A percentile compares a stretch with the other conserved stretches of the same genome.
These are phyloP conservation scores for Lepilemur ruficaudatus DNA, from an alignment of 2,797 vertebrate genomes.

Conservation along the genomic window DNA sequence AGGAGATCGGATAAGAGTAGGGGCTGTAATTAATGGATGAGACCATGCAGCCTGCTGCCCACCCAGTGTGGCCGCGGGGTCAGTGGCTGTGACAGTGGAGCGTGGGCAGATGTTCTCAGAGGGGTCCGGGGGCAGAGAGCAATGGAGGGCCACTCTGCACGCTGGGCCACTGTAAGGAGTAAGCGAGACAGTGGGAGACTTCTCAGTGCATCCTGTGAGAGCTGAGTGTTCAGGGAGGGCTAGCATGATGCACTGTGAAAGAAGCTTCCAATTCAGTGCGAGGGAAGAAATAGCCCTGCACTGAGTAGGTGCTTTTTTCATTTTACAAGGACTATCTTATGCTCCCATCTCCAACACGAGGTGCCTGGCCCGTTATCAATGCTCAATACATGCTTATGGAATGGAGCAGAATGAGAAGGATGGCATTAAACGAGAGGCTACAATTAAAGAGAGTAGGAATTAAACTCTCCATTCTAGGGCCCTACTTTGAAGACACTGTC, in stretches of 20 bases:
- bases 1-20: background rate
- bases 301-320: background rate
- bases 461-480: background rate
- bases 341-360: background rate
- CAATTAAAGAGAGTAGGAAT: background rate
- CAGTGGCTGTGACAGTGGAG: background rate
- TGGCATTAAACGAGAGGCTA: background rate
- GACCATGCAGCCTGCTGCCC: background rate
- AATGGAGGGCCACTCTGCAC: background rate
- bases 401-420: background rate
- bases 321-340: background rate
- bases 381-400: background rate
- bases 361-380: background rate
- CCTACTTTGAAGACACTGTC: background rate
- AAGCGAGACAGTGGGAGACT: background rate
- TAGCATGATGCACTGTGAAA: background rate
- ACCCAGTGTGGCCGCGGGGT: background rate
- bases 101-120: fast-evolving
- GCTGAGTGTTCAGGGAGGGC: background rate
- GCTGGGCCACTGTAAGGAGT: background rate
- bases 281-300: background rate
- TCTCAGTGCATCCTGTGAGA: background rate
- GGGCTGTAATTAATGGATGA: background rate
- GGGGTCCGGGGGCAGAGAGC: background rate
- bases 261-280: background rate